Conservation (phyloP, 1,140 invertebrate species). For the Neodiprion lecontei region DNA sequence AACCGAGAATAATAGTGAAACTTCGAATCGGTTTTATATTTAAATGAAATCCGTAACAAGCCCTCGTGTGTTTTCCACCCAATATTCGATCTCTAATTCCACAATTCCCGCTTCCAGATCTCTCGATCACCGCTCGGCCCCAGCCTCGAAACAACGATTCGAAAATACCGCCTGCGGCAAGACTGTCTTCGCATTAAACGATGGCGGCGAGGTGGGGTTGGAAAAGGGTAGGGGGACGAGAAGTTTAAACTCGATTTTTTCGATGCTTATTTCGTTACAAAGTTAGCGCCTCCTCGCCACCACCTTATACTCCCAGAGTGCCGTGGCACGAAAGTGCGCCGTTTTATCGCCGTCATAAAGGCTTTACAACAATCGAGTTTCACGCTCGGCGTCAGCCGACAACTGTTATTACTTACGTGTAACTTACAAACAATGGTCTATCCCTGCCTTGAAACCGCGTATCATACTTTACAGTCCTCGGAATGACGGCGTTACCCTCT, state of each 20-base stretch:
- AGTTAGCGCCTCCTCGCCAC: slow-evolving; percentile 29
- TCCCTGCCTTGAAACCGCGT: neutral
- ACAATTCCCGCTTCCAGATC: neutral
- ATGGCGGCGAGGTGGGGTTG: slow-evolving; percentile 5
- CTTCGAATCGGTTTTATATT: slow-evolving; percentile 10
- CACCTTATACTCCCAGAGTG: neutral
- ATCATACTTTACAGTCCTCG: neutral
- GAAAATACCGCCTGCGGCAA: slow-evolving; percentile 15
- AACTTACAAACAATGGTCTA: slow-evolving; percentile 5
- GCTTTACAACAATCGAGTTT: slow-evolving; percentile 45
- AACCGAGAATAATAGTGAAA: neutral
- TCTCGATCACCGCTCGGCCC: slow-evolving; percentile 17
- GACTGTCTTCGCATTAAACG: neutral
- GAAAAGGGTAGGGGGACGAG: slow-evolving; percentile 15
- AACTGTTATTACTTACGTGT: slow-evolving; percentile 3
- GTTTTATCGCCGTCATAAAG: slow-evolving; percentile 42
- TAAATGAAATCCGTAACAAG: slow-evolving; percentile 2
- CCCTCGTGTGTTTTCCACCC: neutral
- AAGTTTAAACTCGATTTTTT: slow-evolving; percentile 57
- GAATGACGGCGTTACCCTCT: too few species aligned
- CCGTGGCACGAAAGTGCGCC: slow-evolving; percentile 14
- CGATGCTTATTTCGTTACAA: slow-evolving; percentile 47
- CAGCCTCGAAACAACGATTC: slow-evolving; percentile 17
- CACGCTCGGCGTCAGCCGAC: slow-evolving; percentile 22
- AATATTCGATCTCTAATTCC: neutral